Evolutionary conservation across 2,797 vertebrate species (phyloP), one percentile per base, ranked within the genome.

Genomic region (Euthynnus affinis): DNA sequence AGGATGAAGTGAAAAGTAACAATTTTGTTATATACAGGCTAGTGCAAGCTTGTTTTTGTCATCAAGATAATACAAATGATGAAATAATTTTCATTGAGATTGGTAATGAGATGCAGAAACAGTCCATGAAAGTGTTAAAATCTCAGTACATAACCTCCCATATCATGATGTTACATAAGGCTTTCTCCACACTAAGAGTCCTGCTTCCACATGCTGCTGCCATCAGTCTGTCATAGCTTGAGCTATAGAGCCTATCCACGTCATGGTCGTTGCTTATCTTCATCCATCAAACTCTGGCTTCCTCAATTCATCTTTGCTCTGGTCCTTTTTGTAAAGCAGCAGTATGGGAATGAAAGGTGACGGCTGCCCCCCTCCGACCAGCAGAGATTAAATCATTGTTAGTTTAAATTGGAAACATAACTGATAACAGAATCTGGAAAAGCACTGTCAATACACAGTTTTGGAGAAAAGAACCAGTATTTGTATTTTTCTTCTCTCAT

Each of bases 211-310:
- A 17, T 49, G 32, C n/a, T 29, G 60, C 27, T 27, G 52, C 76
- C 29, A 32, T 74, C n/a, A 34, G 68, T n/a, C 53, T 71, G 29
- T 6, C 15, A 46, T 34, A 51, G 20, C 10, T 58, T 60, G 1
- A 65, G 8, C 17, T 78, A 65, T 76, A 29, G 14, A 57, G 49
- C 22, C 9, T 60, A 4, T 29, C 32, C 14, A 60, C 63, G 17
- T 62, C 17, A 70, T 62, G n/a, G n/a, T n/a, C n/a, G n/a, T n/a
- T n/a, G 48, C 64, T 61, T 89, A 81, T 87, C 78, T 80, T 3
- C 18, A 17, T 62, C 59, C 15, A 87, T 88, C 86, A 37, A 51
- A 73, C 57, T 68, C 75, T 61, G 72, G 34, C 75, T 87, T 85
- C 70, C 70, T 83, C 73, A 62, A 56, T 61, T 75, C 8, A 56